phyloP scores from a whole-genome alignment of 64 coral and sea anemone genomes.

The Anthopleura sola region DNA sequence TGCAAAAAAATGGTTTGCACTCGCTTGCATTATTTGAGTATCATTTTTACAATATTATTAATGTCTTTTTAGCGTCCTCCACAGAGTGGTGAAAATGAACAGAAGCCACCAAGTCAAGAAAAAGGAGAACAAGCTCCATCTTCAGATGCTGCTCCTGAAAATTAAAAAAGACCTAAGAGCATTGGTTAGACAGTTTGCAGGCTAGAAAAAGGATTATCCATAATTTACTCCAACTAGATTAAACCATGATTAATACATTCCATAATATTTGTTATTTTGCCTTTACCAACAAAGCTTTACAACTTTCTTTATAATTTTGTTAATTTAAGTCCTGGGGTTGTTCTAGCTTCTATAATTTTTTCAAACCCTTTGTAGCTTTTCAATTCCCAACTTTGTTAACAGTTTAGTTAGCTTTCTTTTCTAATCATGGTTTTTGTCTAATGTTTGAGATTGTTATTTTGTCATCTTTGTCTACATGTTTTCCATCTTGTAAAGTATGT shows the following conservation, averaged over 20 bases:
- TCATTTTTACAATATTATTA: too few species aligned
- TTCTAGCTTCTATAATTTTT: background rate
- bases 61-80: too few species aligned
- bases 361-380: background rate
- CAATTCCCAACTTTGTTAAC: background rate
- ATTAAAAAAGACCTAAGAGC: background rate
- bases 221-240: constrained; percentile 27
- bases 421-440: constrained; percentile 34
- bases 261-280: background rate
- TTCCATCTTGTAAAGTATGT: constrained; percentile 40
- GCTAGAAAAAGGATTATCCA: background rate
- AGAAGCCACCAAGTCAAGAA: constrained; percentile 10
- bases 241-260: constrained; percentile 22
- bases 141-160: constrained; percentile 16
- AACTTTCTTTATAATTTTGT: background rate
- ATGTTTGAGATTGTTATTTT: constrained; percentile 26
- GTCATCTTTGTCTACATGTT: constrained; percentile 11
- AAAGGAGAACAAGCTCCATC: constrained; percentile 14
- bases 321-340: constrained; percentile 5
- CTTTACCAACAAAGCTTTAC: background rate
- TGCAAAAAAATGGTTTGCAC: too few species aligned
- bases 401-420: background rate
- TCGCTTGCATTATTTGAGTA: too few species aligned
- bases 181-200: constrained; percentile 5
- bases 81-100: constrained; percentile 1